Conservation (phyloP, 2,797 vertebrate species). For the Clamator glandarius region DNA sequence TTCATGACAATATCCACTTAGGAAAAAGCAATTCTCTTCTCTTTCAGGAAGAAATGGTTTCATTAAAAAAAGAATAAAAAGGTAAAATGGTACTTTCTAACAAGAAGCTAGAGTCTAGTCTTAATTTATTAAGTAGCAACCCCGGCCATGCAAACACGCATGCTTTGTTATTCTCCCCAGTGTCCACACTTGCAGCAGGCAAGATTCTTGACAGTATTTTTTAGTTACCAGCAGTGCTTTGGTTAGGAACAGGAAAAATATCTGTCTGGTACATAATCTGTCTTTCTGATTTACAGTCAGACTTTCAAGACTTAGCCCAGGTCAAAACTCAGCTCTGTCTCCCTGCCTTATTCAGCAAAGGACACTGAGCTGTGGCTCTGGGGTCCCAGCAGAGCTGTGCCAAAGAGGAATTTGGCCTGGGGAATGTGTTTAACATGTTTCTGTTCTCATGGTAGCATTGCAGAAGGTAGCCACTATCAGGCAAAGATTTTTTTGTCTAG, state of each 20-base stretch:
- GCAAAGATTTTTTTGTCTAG: not conserved
- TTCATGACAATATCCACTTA: slow-evolving; percentile 23
- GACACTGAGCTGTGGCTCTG: not conserved
- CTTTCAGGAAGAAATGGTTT: not conserved
- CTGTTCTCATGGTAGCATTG: not conserved
- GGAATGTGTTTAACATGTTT: not conserved
- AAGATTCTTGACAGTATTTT: not conserved
- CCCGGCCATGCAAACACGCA: not conserved
- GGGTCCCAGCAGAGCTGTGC: not conserved
- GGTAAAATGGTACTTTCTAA: not conserved
- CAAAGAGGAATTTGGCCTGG: not conserved
- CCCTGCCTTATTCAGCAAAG: not conserved
- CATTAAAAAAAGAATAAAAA: slow-evolving; percentile 15
- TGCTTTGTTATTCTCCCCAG: not conserved
- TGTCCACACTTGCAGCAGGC: not conserved
- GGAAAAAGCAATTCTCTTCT: not conserved
- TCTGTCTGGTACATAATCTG: not conserved
- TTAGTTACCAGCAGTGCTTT: not conserved
- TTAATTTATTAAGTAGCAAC: not conserved
- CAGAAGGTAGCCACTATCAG: not conserved
- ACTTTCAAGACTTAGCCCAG: not conserved
- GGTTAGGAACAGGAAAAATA: not conserved
- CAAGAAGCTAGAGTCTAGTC: not conserved
- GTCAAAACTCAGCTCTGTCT: not conserved
- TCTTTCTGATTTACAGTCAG: not conserved